Evolutionary conservation across 2,888 invertebrate species (phyloP), one percentile per base, ranked within the genome.

Genomic region (Allygus modestus): DNA sequence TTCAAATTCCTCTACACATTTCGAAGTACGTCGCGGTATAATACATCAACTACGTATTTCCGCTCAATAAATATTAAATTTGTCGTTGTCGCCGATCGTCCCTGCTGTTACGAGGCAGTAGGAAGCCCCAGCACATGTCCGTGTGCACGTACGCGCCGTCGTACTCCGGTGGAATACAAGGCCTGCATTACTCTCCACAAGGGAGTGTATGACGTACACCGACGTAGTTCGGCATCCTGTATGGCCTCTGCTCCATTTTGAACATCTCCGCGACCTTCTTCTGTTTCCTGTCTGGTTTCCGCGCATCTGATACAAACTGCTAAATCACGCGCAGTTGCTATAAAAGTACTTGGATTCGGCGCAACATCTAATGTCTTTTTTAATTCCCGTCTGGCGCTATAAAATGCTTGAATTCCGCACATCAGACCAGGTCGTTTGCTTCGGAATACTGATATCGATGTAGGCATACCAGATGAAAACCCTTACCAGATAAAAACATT

Each of bases 151-250:
- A 33, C 12, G 7, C 31, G 33, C 4, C 15, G 20, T 23, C 1
- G 31, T n/a, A 73, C 73, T 23, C 41, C 23, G 23, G 41, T 9
- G 20, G 73, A 73, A 73, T 73, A 73, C 73, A 73, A 73, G 73
- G 73, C 5, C 73, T 37, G 31, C 33, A 73, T 73, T 73, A 73
- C 73, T 37, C 73, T 28, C 20, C 41, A 73, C 41, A 73, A 41
- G 41, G 69, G 28, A 31, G 12, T 65, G 17, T n/a, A n/a, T 65
- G 65, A 65, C 65, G 65, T 65, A 58, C 9, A 12, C 20, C 58
- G 15, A 9, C 9, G 58, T 37, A 37, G 23, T 58, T 23, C 20
- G n/a, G n/a, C n/a, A n/a, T n/a, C n/a, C n/a, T n/a, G n/a, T n/a
- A 2, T 23, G 23, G 23, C 58, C 17, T 58, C 58, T 12, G 23